These are phyloP conservation scores for Morbakka virulenta DNA, from an alignment of 30 jellyfish, hydroid and myxozoan genomes.

Conservation along the genomic window DNA sequence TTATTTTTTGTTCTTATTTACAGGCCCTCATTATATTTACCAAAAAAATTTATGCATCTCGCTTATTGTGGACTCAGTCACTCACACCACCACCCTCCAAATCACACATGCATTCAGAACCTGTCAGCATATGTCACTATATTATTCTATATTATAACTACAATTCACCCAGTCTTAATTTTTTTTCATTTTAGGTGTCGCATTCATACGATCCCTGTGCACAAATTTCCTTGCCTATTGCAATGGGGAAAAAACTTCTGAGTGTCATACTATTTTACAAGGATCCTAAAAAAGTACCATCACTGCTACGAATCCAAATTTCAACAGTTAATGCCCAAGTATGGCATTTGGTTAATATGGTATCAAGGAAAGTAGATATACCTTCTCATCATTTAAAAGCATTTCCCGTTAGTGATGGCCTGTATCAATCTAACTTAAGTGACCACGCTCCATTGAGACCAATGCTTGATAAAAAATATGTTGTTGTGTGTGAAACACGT, in stretches of 20 bases:
- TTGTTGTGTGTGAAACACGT: constrained; percentile 68
- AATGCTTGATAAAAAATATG: constrained; percentile 16
- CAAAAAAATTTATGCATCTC: too few relatives aligned
- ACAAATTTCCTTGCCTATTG: constrained; percentile 89
- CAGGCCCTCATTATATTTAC: too few relatives aligned
- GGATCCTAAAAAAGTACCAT: constrained; percentile 53
- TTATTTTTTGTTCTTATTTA: too few relatives aligned
- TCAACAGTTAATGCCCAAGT: constrained; percentile 73
- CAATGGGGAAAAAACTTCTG: constrained; percentile 50
- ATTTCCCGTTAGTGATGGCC: constrained; percentile 56
- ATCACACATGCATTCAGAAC: too few relatives aligned
- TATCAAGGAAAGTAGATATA: constrained; percentile 46
- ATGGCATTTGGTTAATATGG: constrained; percentile 76
- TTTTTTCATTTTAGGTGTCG: constrained; percentile 56
- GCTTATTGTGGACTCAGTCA: too few relatives aligned
- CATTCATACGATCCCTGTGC: constrained; percentile 86
- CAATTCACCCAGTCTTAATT: neutral
- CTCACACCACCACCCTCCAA: too few relatives aligned
- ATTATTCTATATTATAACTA: too few relatives aligned
- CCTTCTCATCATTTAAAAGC: constrained; percentile 67
- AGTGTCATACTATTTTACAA: constrained; percentile 54
- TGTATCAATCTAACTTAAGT: constrained; percentile 4
- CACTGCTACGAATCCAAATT: constrained; percentile 41
- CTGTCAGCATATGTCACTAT: too few relatives aligned
- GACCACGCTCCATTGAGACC: constrained; percentile 53